Conservation (phyloP, 2,888 invertebrate genomes). For the Ennomos quercinarius region DNA sequence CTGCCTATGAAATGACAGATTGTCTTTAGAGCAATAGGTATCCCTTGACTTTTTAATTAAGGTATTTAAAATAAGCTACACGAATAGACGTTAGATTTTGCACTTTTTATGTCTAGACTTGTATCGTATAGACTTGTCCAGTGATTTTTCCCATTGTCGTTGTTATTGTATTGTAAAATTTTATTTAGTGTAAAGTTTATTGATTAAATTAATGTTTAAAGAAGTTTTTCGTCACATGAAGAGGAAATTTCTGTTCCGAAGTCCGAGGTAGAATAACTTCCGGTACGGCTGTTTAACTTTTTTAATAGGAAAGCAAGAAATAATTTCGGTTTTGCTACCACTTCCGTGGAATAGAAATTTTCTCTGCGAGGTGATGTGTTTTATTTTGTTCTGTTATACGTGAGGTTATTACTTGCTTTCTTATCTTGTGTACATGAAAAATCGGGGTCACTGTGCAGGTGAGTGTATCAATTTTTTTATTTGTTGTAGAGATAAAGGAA, state of each 20-base stretch:
- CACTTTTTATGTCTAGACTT: constrained; percentile 44
- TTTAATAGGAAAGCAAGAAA: constrained; percentile 79
- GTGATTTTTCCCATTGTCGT: constrained; percentile 68
- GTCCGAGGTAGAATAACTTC: constrained; percentile 67
- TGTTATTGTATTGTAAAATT: constrained; percentile 54
- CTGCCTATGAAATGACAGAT: constrained; percentile 61
- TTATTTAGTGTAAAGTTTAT: constrained; percentile 39
- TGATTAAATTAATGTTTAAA: constrained; percentile 42
- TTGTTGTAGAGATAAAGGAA: constrained; percentile 61
- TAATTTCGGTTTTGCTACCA: constrained; percentile 44
- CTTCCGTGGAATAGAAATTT: constrained; percentile 82
- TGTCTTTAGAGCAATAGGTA: constrained; percentile 11
- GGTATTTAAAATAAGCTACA: constrained; percentile 37
- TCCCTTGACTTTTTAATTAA: constrained; percentile 18
- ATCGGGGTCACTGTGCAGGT: constrained; percentile 72
- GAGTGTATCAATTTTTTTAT: constrained; percentile 70
- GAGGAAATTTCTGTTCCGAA: constrained; percentile 84
- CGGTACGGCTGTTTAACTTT: constrained; percentile 45
- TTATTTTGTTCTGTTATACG: constrained; percentile 55
- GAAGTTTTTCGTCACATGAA: constrained; percentile 57
- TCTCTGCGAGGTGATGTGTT: constrained; percentile 77
- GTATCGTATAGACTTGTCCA: constrained; percentile 37
- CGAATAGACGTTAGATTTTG: constrained; percentile 46
- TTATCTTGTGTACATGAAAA: constrained; percentile 75
- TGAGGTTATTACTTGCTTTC: constrained; percentile 81